A percentile compares a stretch with the other conserved stretches of the same genome.
Conservation (phyloP, 2,888 invertebrate genomes). For the Eucriotettix oculatus region DNA sequence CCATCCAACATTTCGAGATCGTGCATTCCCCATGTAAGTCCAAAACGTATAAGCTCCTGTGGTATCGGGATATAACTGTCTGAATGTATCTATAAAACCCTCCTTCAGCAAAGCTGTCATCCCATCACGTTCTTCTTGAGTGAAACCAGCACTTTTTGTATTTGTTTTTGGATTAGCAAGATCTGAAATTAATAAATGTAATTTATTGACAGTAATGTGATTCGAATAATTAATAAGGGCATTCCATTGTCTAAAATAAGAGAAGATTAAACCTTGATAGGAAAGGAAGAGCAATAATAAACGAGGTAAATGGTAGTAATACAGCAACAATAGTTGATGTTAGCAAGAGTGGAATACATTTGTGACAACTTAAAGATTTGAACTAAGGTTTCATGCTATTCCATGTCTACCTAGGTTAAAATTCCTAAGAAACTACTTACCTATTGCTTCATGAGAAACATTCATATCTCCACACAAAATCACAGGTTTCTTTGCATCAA, state of each 20-base stretch:
- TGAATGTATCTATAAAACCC: conserved; percentile 78
- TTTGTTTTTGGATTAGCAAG: conserved; percentile 88
- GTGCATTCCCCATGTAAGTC: conserved; percentile 79
- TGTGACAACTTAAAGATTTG: too few species aligned
- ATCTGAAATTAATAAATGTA: conserved; percentile 35
- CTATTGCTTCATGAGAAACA: conserved; percentile 67
- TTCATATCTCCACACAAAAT: conserved; percentile 95
- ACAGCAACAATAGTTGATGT: too few species aligned
- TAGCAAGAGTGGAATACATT: too few species aligned
- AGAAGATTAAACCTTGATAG: too few species aligned
- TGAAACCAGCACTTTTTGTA: conserved; percentile 87
- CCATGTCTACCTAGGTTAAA: neutral
- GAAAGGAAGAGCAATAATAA: too few species aligned
- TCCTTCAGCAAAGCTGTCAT: conserved; percentile 67
- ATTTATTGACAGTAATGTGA: too few species aligned
- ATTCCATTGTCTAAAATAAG: too few species aligned
- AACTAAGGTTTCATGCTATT: too few species aligned
- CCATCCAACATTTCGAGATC: conserved; percentile 91
- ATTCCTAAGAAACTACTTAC: neutral
- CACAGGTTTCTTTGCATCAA: conserved; percentile 83
- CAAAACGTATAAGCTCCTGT: conserved; percentile 82
- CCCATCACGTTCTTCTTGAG: conserved; percentile 80
- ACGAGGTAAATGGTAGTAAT: too few species aligned
- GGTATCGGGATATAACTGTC: conserved; percentile 70
- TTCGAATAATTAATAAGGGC: too few species aligned